Evolutionary conservation across 2,888 invertebrate genomes (phyloP).

Genomic region (Carcina quercana): DNA sequence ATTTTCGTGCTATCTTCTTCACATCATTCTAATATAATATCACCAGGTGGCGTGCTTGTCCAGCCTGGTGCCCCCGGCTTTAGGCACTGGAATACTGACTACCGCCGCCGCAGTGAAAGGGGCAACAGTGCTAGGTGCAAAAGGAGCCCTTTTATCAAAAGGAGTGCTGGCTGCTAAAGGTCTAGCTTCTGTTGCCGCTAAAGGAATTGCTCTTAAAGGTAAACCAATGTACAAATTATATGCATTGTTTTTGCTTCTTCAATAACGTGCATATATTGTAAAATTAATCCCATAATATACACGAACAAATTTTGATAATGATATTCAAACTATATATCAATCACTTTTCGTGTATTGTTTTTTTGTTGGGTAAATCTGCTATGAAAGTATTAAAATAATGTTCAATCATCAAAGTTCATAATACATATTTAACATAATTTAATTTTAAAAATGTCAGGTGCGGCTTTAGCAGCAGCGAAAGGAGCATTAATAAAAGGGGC

Average conservation of each 20-base stretch:
- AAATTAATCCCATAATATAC: no score
- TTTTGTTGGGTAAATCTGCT: no score
- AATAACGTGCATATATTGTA: no score
- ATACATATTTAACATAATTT: not conserved
- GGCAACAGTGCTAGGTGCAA: constrained; percentile 14
- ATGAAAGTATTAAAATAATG: no score
- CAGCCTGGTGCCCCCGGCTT: constrained; percentile 27
- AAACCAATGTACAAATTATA: constrained; percentile 1
- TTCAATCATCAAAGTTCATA: not conserved
- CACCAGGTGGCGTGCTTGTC: constrained; percentile 37
- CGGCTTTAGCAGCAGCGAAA: constrained; percentile 11
- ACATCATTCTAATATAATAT: not conserved
- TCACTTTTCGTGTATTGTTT: no score
- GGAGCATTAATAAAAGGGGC: no score
- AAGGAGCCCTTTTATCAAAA: constrained; percentile 3
- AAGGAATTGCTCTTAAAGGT: constrained; percentile 13
- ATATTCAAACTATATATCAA: no score
- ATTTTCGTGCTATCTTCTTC: not conserved
- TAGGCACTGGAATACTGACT: constrained; percentile 20
- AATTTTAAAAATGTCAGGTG: constrained; percentile 7
- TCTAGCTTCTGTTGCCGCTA: constrained; percentile 10
- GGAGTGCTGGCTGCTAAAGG: constrained; percentile 4
- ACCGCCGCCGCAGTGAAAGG: constrained; percentile 20
- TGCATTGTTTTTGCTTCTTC: no score
- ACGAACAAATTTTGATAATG: no score